These are phyloP conservation scores for Spatula clypeata DNA, from an alignment of 2,797 vertebrate species.

Conservation along the genomic window DNA sequence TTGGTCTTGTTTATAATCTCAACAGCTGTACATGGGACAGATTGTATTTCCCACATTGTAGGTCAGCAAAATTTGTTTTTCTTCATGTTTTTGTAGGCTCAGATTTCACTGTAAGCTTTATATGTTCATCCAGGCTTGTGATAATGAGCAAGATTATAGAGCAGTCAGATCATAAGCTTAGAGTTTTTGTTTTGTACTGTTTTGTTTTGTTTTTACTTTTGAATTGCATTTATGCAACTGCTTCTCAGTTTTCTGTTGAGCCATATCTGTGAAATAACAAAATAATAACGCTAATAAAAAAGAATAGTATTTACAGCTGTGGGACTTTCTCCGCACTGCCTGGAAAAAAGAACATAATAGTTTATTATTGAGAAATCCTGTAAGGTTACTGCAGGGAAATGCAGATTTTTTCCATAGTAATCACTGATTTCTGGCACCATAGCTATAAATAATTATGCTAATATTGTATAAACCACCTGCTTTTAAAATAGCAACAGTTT, in stretches of 20 bases:
- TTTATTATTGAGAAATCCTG: conserved; percentile 12
- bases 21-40: not conserved
- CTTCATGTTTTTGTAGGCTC: not conserved
- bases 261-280: not conserved
- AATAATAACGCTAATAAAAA: conserved; percentile 10
- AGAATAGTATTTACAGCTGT: conserved; percentile 1
- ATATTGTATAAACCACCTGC: not conserved
- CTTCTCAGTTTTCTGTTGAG: conserved; percentile 12
- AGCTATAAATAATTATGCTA: conserved; percentile 34
- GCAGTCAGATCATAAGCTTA: conserved; percentile 5
- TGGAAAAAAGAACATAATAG: not conserved
- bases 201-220: not conserved
- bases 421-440: conserved; percentile 27
- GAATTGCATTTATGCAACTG: not conserved
- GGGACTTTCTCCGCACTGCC: not conserved
- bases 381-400: not conserved
- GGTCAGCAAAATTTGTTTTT: not conserved
- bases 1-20: not conserved
- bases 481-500: not conserved
- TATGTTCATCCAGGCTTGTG: not conserved
- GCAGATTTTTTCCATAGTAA: conserved; percentile 32
- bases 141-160: not conserved
- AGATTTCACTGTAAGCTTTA: not conserved
- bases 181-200: not conserved
- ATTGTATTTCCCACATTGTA: not conserved